Evolutionary conservation across 2,113 vertebrate genomes (phyloP).

Genomic region (Emberiza fucata): DNA sequence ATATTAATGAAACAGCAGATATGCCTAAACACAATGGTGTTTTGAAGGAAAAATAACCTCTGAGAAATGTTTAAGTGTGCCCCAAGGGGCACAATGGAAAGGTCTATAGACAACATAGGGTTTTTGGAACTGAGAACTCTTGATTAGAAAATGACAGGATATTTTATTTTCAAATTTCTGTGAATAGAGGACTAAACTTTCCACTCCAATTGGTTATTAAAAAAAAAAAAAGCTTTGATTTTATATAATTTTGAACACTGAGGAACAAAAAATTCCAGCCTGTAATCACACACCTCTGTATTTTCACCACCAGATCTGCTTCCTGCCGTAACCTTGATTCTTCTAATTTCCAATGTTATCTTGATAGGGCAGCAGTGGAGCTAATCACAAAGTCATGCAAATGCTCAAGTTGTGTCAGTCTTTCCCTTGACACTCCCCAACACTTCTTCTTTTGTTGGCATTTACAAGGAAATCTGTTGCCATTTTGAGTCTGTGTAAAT

Average conservation of each 20-base stretch:
- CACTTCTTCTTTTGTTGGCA: background rate
- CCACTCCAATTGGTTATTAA: background rate
- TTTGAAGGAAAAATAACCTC: background rate
- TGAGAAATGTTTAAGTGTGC: background rate
- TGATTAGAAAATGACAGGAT: background rate
- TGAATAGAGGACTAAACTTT: background rate
- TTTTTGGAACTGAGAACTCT: background rate
- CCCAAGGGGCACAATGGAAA: background rate
- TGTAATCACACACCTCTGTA: background rate
- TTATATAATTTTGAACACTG: background rate
- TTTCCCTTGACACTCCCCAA: background rate
- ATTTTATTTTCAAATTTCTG: background rate
- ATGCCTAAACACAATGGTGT: conserved; percentile 2
- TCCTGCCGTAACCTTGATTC: background rate
- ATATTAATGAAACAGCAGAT: background rate
- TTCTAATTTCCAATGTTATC: background rate
- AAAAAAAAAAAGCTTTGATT: background rate
- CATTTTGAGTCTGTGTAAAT: background rate
- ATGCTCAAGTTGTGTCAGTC: background rate
- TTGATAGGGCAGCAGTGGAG: background rate
- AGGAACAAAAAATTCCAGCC: background rate
- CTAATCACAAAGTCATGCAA: background rate
- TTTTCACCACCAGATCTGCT: background rate
- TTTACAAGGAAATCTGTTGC: background rate
- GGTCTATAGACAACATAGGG: background rate